Evolutionary conservation across 2,113 vertebrate genomes (phyloP), one percentile per base, ranked within the genome.

Genomic region (Zosterops japonicus): DNA sequence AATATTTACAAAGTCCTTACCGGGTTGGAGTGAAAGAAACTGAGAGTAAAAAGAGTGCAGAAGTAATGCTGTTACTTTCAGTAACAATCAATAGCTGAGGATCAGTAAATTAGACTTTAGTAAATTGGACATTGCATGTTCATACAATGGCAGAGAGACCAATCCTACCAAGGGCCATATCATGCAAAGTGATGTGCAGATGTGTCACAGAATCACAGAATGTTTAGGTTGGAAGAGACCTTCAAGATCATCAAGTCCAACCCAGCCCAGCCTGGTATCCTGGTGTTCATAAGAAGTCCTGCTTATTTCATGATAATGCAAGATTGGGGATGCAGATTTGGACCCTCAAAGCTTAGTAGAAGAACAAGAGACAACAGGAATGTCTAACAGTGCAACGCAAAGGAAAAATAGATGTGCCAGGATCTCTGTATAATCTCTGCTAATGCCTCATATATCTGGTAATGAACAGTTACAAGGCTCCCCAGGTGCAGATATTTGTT

Each of bases 401-500:
- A 68, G 60, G 64, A 46, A 57, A 81, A 84, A 75, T 42, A 61
- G 33, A 86, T 33, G 35, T 6, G 11, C 89, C 59, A 83, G 50
- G 33, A 42, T 50, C 60, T 77, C 44, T 47, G 16, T 29, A n/a
- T 50, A 77, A 47, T 72, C 78, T 86, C 68, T 86, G 61, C 42
- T 80, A 91, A 85, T 67, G 82, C 52, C 60, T 87, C 46, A 2
- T 70, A 0, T 84, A 22, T 53, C 44, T 80, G 85, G 59, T 79
- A 91, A 96, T 59, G 55, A 91, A 47, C 71, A 93, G 36, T 56
- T 74, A 70, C 63, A 79, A 57, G 44, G 64, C 63, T 96, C 76
- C 92, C 88, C 83, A 93, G 93, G 82, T 91, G 61, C 65, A 95
- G 81, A 24, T 89, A 68, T 61, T 70, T 83, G 63, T 69, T 93